Conservation (phyloP, 2,797 vertebrate species). For the Malacoctenus gilli region DNA sequence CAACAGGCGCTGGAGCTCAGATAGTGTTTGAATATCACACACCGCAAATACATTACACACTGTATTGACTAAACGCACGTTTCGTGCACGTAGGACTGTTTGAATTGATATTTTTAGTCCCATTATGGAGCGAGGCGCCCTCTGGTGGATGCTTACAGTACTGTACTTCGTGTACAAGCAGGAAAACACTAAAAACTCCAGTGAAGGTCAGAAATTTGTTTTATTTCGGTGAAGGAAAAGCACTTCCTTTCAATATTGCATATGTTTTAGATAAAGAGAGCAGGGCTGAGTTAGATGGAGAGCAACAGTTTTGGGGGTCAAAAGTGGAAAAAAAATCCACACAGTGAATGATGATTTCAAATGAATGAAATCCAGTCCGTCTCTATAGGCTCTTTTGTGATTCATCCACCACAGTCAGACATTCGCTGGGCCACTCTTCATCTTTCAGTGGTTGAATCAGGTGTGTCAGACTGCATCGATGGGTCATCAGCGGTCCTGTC, state of each 20-base stretch:
- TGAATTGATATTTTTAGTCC: background rate
- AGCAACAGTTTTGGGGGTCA: no score
- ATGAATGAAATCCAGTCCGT: no score
- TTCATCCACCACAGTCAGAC: background rate
- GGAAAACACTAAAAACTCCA: background rate
- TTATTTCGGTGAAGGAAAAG: constrained; percentile 24
- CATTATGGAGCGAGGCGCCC: constrained; percentile 34
- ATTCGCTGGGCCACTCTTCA: background rate
- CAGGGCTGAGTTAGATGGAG: no score
- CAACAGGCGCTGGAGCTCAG: background rate
- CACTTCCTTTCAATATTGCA: no score
- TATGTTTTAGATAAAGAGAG: no score
- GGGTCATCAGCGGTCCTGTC: constrained; percentile 3
- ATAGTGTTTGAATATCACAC: constrained; percentile 23
- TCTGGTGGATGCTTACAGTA: constrained; percentile 49
- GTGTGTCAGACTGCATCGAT: constrained; percentile 4
- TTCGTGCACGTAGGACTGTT: constrained; percentile 4
- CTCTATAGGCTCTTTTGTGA: no score
- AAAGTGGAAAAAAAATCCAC: no score
- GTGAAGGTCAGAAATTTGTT: constrained; percentile 43
- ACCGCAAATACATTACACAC: constrained; percentile 28
- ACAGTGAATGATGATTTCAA: no score
- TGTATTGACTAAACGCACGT: background rate
- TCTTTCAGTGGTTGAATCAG: background rate
- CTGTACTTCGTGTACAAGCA: background rate